Evolutionary conservation across 1,140 invertebrate genomes (phyloP), one percentile per base, ranked within the genome.

Genomic region (Medauroidea extradentata): DNA sequence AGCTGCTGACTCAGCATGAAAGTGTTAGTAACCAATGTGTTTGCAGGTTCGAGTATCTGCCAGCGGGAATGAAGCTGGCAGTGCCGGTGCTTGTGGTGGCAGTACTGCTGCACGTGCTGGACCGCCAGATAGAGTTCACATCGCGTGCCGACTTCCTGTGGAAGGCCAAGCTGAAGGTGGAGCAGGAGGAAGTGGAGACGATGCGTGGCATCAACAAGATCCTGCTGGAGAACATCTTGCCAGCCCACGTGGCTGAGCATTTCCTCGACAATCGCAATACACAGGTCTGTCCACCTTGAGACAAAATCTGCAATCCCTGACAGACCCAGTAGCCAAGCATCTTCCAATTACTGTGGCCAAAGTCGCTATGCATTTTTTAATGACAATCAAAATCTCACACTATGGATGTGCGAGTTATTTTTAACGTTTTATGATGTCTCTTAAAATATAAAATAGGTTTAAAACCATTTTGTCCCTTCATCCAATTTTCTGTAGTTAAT

Each of bases 121-220:
- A 94, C 69, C 76, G 90, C 19, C 91, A 93, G 76, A 87, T 91
- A 5, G 91, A 95, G 71, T 91, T 88, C 64, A 90, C 90, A 0
- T 88, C 91, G 0, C 76, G 94, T 46, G 90, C 90, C 0, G 93
- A 96, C 72, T 96, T 93, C 73, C 73, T 96, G 0, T 96, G 94
- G 93, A 91, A 93, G 73, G 87, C 87, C n/a, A 93, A 93, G 73
- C 74, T 94, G 0, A 88, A 88, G 71, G 87, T 93, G 0, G 94
- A 97, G 71, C 93, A 96, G 72, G 91, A 95, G 65, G 92, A 96
- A 70, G 91, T 96, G 2, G 93, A 96, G 75, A 94, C 90, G 0
- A 95, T 95, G 90, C 78, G 93, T 64, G 92, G 93, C 44, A 95
- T 96, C 44, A 97, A 97, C 72, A 96, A 95, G 80, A 86, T 92